Base-by-base conservation (phyloP, 2,113 vertebrate species). In the Thryonomys swinderianus region DNA sequence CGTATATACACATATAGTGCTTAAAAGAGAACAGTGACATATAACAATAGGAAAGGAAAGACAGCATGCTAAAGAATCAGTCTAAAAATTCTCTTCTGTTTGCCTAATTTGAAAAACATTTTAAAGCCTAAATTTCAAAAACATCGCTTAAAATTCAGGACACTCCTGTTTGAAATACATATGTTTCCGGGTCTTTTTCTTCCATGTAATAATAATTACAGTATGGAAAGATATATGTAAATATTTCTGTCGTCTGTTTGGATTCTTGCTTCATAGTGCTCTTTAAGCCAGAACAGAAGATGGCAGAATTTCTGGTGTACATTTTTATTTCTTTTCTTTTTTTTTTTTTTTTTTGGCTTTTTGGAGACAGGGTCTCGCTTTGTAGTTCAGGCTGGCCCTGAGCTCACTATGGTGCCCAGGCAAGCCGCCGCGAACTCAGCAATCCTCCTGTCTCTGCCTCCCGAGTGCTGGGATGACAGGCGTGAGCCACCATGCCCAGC, bases 11-110 rank as follows among this genome's bases (percentile, higher is more conserved):
- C n/a, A 95, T 85, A 71, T 27, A 95, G 21, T 85, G 83, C 27
- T 67, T 93, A 78, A 93, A 78, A 83, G n/a, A 88, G 34, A 92
- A 84, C 3, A 87, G 16, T 32, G 90, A 37, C 25, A 66, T 81
- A 78, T 73, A 85, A 45, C 81, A 5, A 51, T 93, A 32, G 61
- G 21, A 88, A 93, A 89, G 3, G 32, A 86, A 89, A 66, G 6
- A 69, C 18, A 51, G 27, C 88, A 18, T 64, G 27, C 12, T 45
- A 80, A 82, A 96, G 25, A 91, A n/a, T 78, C 25, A 95, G 7
- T 73, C 57, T 67, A 79, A 87, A 95, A 88, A 0, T 9, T 37
- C 12, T 48, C 1, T 37, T 18, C 61, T 82, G 17, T 51, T 51
- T 64, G 30, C 48, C 53, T 32, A 81, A 57, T 5, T 61, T 11